A percentile compares a stretch with the other conserved stretches of the same genome.
Conservation (phyloP, 2,888 invertebrate genomes). For the Ischnus inquisitorius region DNA sequence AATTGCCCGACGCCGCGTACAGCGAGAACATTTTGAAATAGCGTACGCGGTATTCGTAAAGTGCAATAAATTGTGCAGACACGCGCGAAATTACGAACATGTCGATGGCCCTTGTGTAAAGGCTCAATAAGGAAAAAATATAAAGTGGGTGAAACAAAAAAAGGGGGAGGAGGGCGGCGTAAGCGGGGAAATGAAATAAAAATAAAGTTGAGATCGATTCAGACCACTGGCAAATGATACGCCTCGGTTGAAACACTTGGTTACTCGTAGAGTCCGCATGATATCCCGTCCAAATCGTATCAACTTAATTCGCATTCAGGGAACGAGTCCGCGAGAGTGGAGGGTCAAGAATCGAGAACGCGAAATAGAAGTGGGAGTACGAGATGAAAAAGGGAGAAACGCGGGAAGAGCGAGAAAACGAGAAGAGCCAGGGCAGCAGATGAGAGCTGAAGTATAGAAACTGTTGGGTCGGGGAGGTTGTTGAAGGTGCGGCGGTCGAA, state of each 20-base stretch:
- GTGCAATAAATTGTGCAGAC: conserved; percentile 1
- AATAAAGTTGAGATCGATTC: conserved; percentile 70
- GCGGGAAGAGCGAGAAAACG: conserved; percentile 41
- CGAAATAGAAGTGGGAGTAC: conserved; percentile 65
- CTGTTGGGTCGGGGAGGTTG: conserved; percentile 27
- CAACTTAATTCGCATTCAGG: conserved; percentile 82
- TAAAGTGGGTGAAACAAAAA: conserved; percentile 1
- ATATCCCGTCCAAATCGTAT: conserved; percentile 80
- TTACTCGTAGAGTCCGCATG: conserved; percentile 71
- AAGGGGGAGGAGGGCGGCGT: conserved; percentile 8
- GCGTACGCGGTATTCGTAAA: conserved; percentile 1
- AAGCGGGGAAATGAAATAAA: conserved; percentile 56
- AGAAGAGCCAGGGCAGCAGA: conserved; percentile 41
- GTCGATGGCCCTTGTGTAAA: not conserved
- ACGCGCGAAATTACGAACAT: conserved; percentile 4
- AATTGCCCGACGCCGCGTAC: not conserved
- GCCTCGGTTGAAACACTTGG: conserved; percentile 74
- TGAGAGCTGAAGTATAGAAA: conserved; percentile 53
- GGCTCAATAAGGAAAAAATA: conserved; percentile 19
- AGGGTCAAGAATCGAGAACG: conserved; percentile 74
- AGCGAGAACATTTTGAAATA: not conserved
- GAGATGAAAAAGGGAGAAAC: conserved; percentile 20
- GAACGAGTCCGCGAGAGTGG: conserved; percentile 78
- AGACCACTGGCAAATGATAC: conserved; percentile 75
- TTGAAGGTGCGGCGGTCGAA: conserved; percentile 43